phyloP scores from a whole-genome alignment of 2,888 invertebrate species.

The Athalia rosae region DNA sequence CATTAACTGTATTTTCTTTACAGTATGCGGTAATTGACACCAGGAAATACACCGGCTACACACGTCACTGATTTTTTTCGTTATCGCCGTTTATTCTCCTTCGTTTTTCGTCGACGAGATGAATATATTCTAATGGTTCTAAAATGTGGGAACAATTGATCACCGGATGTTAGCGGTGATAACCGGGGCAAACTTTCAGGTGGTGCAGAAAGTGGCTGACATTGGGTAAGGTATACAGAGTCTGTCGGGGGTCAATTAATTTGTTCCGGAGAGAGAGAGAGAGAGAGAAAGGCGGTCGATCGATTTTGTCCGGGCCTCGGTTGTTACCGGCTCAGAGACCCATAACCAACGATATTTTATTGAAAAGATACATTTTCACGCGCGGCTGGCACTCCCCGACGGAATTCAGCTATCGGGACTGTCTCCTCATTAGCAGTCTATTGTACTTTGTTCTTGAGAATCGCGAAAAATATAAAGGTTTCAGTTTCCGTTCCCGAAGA shows the following conservation, averaged over 20 bases:
- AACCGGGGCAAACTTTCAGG: slow-evolving; percentile 13
- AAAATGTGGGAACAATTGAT: slow-evolving; percentile 2
- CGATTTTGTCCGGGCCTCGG: slow-evolving; percentile 38
- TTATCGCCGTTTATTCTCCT: no score
- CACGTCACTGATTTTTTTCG: no score
- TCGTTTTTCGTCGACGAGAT: no score
- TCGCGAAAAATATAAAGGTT: slow-evolving; percentile 25
- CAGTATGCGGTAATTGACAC: no score
- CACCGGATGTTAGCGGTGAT: background rate
- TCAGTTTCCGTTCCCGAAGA: background rate
- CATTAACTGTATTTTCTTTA: no score
- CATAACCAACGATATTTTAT: slow-evolving; percentile 22
- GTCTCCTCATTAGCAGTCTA: slow-evolving; percentile 39
- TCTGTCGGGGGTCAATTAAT: slow-evolving; percentile 64
- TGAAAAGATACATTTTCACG: slow-evolving; percentile 32
- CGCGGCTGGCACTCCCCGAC: background rate
- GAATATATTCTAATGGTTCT: background rate
- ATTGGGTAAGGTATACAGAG: slow-evolving; percentile 41
- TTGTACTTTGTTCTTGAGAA: slow-evolving; percentile 23
- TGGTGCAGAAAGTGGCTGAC: slow-evolving; percentile 14
- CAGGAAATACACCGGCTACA: no score
- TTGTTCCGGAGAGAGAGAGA: slow-evolving; percentile 46
- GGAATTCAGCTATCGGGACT: slow-evolving; percentile 22
- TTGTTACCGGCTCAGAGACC: slow-evolving; percentile 21
- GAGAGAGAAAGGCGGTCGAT: slow-evolving; percentile 20